phyloP scores from a whole-genome alignment of 2,888 invertebrate species.

The Drosophila antonietae region DNA sequence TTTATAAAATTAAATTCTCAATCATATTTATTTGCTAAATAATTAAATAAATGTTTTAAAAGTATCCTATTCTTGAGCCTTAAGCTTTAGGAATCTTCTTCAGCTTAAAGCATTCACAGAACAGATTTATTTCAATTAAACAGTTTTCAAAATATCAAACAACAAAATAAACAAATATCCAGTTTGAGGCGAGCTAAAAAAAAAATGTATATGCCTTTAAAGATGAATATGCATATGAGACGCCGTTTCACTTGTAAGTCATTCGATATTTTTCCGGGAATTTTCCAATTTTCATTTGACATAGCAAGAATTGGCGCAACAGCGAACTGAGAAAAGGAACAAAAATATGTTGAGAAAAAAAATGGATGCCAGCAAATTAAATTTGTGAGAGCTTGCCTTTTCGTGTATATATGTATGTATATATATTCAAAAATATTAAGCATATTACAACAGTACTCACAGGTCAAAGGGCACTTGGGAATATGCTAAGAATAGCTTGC shows the following conservation, averaged over 20 bases:
- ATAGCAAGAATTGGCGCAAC: conserved; percentile 10
- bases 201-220: neutral
- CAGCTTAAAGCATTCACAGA: no score
- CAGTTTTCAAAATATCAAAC: neutral
- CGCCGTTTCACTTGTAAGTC: conserved; percentile 14
- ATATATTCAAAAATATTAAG: neutral
- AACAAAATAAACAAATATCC: neutral
- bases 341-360: conserved; percentile 7
- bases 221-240: neutral
- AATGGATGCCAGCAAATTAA: conserved; percentile 5
- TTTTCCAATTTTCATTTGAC: conserved; percentile 36
- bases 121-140: neutral
- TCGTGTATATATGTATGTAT: neutral
- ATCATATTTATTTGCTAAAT: no score
- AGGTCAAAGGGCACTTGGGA: neutral
- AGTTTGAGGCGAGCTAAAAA: neutral
- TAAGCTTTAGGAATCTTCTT: neutral
- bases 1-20: neutral
- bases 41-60: neutral
- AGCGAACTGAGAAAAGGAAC: neutral
- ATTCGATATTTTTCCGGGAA: conserved; percentile 48
- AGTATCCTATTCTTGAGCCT: neutral
- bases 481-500: conserved; percentile 8
- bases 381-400: neutral
- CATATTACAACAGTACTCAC: neutral